Evolutionary conservation across 2,888 invertebrate species (phyloP).

Genomic region (Invenusta paracnida): DNA sequence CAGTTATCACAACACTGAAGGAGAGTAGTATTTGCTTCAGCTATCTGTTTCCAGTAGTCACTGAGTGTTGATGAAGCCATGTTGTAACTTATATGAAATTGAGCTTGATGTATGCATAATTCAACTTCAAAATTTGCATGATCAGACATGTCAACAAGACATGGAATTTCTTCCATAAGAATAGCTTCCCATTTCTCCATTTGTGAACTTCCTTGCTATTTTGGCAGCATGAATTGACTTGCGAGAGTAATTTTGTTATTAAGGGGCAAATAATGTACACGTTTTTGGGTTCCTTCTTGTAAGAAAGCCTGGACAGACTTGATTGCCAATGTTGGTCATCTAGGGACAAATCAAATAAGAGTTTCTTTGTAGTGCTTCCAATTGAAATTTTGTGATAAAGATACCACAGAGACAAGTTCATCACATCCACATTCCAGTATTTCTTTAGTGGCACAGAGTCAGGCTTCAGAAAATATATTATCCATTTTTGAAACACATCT

Average conservation of each 20-base stretch:
- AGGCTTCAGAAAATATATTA: neutral
- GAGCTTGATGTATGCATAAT: neutral
- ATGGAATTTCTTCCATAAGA: neutral
- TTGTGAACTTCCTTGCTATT: neutral
- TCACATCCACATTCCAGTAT: conserved; percentile 8
- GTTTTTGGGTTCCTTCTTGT: neutral
- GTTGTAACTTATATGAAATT: neutral
- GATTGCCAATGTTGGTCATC: neutral
- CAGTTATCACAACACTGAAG: no score
- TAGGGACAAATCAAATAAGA: neutral
- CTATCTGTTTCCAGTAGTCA: neutral
- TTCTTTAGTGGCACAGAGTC: conserved; percentile 10
- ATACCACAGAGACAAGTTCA: conserved; percentile 23
- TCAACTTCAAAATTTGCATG: neutral
- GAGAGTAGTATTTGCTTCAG: neutral
- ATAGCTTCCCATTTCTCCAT: neutral
- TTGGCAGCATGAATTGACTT: neutral
- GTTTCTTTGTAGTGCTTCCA: conserved; percentile 1
- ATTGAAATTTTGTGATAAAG: conserved; percentile 12
- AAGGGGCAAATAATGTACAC: neutral
- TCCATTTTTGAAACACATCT: neutral
- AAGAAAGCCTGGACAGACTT: conserved; percentile 18
- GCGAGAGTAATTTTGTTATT: neutral
- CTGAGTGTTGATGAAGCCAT: neutral
- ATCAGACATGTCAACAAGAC: neutral